Evolutionary conservation across 1,140 invertebrate genomes (phyloP).

Genomic region (Samia ricini): DNA sequence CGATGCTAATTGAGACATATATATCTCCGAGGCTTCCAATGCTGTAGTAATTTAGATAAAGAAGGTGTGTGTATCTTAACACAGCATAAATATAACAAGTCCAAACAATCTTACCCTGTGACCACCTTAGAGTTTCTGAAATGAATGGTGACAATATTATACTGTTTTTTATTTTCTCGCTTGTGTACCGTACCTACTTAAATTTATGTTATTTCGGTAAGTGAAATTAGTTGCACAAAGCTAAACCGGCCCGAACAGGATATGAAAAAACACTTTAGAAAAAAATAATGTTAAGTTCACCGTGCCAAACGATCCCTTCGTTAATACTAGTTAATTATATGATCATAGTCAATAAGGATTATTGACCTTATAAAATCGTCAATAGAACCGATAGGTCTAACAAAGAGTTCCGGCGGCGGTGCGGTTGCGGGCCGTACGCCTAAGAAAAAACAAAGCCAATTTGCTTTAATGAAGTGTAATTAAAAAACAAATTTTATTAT

Average conservation of each 20-base stretch:
- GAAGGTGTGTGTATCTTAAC: slow-evolving; percentile 49
- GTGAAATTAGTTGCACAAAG: no score
- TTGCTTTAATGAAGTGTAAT: slow-evolving; percentile 70
- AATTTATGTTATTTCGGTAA: neutral
- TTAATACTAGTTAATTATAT: slow-evolving; percentile 65
- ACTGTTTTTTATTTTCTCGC: slow-evolving; percentile 6
- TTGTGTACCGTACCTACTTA: slow-evolving; percentile 10
- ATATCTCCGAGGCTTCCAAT: slow-evolving; percentile 68
- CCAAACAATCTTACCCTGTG: slow-evolving; percentile 64
- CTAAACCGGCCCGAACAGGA: neutral
- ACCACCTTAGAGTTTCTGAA: slow-evolving; percentile 61
- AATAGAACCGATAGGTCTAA: slow-evolving; percentile 61
- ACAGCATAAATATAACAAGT: slow-evolving; percentile 67
- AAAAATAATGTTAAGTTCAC: neutral
- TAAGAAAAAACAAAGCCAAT: slow-evolving; percentile 70
- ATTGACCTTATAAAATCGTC: slow-evolving; percentile 74
- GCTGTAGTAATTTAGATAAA: slow-evolving; percentile 73
- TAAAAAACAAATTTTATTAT: slow-evolving; percentile 73
- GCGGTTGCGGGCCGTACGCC: slow-evolving; percentile 33
- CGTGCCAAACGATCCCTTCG: slow-evolving; percentile 22
- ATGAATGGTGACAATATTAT: slow-evolving; percentile 48
- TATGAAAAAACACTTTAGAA: neutral
- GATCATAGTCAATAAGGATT: slow-evolving; percentile 70
- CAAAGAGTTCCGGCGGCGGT: slow-evolving; percentile 59
- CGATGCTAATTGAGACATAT: slow-evolving; percentile 64